Percentiles rank a stretch among this genome's conserved stretches.
Conservation (phyloP, 92 coral and sea anemone genomes). For the Zoanthus gigantus region DNA sequence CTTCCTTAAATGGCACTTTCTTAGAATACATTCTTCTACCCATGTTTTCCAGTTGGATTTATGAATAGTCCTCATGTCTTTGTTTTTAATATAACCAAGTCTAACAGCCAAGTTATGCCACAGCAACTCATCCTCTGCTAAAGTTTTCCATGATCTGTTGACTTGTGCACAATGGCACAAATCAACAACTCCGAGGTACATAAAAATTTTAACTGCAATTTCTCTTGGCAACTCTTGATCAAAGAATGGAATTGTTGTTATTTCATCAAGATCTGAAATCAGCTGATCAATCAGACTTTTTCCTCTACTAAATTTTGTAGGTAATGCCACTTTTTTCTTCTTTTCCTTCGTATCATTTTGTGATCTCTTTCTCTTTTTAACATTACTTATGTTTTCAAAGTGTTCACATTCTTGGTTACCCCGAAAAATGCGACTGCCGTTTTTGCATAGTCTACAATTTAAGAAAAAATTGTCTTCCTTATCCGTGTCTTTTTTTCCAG, state of each 20-base stretch:
- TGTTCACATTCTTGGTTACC: background rate
- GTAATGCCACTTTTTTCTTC: slow-evolving; percentile 8
- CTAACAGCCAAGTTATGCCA: slow-evolving; percentile 77
- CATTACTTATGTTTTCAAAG: background rate
- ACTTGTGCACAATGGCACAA: slow-evolving; percentile 87
- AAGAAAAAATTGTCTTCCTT: background rate
- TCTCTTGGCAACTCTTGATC: slow-evolving; percentile 90
- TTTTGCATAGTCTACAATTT: background rate
- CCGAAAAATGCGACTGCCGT: background rate
- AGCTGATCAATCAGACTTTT: slow-evolving; percentile 78
- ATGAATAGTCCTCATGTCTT: slow-evolving; percentile 41
- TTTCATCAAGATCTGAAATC: slow-evolving; percentile 95
- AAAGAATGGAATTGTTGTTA: slow-evolving; percentile 87
- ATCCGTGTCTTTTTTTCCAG: background rate
- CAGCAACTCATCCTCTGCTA: slow-evolving; percentile 89
- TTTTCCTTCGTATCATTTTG: background rate
- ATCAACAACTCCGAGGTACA: slow-evolving; percentile 69
- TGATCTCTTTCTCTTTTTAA: slow-evolving; percentile 20
- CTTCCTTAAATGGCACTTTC: slow-evolving; percentile 61
- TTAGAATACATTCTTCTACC: slow-evolving; percentile 65
- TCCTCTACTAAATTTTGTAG: background rate
- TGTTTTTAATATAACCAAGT: slow-evolving; percentile 61
- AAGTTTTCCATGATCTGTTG: slow-evolving; percentile 79
- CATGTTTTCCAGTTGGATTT: slow-evolving; percentile 74
- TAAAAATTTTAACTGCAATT: slow-evolving; percentile 83